These are phyloP conservation scores for Chesias legatella DNA, from an alignment of 2,888 invertebrate genomes.

Conservation along the genomic window DNA sequence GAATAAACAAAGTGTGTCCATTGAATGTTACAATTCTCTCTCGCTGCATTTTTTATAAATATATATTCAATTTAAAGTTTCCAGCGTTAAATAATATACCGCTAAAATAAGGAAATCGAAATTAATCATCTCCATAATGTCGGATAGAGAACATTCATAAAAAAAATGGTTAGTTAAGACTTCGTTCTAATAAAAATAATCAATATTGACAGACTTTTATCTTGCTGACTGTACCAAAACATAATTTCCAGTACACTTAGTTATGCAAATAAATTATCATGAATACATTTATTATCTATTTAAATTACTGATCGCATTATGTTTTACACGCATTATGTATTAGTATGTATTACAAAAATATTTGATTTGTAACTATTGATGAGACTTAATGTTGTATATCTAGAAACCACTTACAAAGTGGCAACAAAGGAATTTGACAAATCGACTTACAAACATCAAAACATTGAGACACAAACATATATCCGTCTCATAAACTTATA, in stretches of 20 bases:
- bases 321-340: too few relatives aligned
- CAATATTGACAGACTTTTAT: constrained; percentile 6
- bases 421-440: constrained; percentile 12
- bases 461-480: constrained; percentile 20
- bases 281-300: constrained; percentile 9
- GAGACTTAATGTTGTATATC: constrained; percentile 15
- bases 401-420: constrained; percentile 16
- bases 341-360: constrained; percentile 20
- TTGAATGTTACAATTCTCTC: too few relatives aligned
- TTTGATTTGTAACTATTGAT: constrained; percentile 20
- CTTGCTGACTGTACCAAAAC: constrained; percentile 9
- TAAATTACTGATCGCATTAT: constrained; percentile 20
- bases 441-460: constrained; percentile 18
- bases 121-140: too few relatives aligned
- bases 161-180: too few relatives aligned
- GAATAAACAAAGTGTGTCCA: too few relatives aligned
- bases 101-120: too few relatives aligned
- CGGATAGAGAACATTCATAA: too few relatives aligned
- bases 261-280: constrained; percentile 18
- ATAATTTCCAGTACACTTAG: constrained; percentile 15
- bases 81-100: too few relatives aligned
- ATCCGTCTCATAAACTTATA: constrained; percentile 13
- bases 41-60: too few relatives aligned
- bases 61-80: too few relatives aligned
- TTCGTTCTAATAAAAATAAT: too few relatives aligned